Base-by-base conservation (phyloP, 2,888 invertebrate genomes). In the Acanthosepion pharaonis region DNA sequence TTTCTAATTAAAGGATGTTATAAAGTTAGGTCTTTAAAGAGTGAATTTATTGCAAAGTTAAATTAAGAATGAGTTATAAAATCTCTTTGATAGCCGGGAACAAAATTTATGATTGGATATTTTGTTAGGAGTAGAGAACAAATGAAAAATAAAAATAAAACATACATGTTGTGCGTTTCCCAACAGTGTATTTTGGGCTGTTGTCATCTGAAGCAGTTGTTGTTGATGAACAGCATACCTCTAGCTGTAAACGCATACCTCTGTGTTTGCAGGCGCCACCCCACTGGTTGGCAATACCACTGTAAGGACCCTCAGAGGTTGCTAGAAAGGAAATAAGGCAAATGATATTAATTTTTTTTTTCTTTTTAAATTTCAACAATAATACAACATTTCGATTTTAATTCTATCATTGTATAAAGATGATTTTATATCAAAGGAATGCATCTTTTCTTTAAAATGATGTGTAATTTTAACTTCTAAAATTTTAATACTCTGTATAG, bases 201-300 rank as follows among this genome's bases (percentile, higher is more conserved):
- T 93, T 23, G 33, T 53, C 59, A 55, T 59, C 64, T 42, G 94
- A 55, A 64, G 94, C 25, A 64, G 94, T 28, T 55, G 94, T 94
- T 33, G 94, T 42, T 28, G 94, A 94, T 55, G 48, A 55, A 42
- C 94, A 94, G 48, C 94, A 94, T n/a, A 94, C 55, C 53, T 94
- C 94, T 9, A 94, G 94, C n/a, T 64, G 51, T 48, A 94, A 48
- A 20, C 94, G 55, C 94, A 94, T 94, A 2, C 94, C 94, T 55
- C 55, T 59, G 42, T 59, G 55, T 25, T 94, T 55, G 64, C 94
- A 94, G n/a, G 94, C 94, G 48, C 94, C 94, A 48, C 94, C 94
- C 94, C 94, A 94, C 59, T 94, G 94, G 59, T 94, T 94, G 48
- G 51, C 64, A 55, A 94, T 53, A 33, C 94, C 94, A 28, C 55